Evolutionary conservation across 2,888 invertebrate genomes (phyloP).

Genomic region (Metalampra italica): DNA sequence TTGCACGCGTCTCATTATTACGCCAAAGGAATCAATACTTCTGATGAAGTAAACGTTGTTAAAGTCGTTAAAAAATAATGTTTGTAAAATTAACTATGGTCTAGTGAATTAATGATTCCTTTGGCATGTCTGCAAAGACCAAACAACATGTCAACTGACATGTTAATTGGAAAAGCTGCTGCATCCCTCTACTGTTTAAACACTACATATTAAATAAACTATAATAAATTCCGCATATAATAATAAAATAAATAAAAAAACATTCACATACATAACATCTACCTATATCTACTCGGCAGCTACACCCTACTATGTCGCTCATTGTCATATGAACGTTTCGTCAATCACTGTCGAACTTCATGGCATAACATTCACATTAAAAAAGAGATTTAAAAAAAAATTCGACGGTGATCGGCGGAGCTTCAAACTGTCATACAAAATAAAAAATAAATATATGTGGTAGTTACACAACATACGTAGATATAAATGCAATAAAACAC

Average conservation of each 20-base stretch:
- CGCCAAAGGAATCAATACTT: conserved; percentile 28
- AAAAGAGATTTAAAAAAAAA: too few relatives aligned
- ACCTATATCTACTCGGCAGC: conserved; percentile 61
- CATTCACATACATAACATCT: conserved; percentile 73
- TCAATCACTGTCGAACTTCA: conserved; percentile 28
- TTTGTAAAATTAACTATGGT: neutral
- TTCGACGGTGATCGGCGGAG: conserved; percentile 27
- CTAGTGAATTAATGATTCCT: conserved; percentile 35
- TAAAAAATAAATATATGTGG: conserved; percentile 27
- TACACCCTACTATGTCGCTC: conserved; percentile 20
- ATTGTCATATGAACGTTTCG: conserved; percentile 21
- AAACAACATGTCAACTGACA: conserved; percentile 19
- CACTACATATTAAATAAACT: conserved; percentile 35
- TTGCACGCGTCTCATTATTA: conserved; percentile 27
- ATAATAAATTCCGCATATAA: conserved; percentile 17
- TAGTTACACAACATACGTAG: conserved; percentile 52
- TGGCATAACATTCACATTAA: conserved; percentile 4
- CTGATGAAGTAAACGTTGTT: too few relatives aligned
- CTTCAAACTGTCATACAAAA: conserved; percentile 45
- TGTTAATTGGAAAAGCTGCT: conserved; percentile 40
- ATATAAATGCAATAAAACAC: conserved; percentile 57
- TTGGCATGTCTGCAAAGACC: conserved; percentile 30
- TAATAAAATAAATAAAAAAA: conserved; percentile 14
- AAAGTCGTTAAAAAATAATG: too few relatives aligned
- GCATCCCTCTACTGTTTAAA: conserved; percentile 49